Percentiles rank a stretch among this genome's conserved stretches.
phyloP scores from a whole-genome alignment of 2,797 vertebrate genomes.

The Hoplostethus atlanticus region DNA sequence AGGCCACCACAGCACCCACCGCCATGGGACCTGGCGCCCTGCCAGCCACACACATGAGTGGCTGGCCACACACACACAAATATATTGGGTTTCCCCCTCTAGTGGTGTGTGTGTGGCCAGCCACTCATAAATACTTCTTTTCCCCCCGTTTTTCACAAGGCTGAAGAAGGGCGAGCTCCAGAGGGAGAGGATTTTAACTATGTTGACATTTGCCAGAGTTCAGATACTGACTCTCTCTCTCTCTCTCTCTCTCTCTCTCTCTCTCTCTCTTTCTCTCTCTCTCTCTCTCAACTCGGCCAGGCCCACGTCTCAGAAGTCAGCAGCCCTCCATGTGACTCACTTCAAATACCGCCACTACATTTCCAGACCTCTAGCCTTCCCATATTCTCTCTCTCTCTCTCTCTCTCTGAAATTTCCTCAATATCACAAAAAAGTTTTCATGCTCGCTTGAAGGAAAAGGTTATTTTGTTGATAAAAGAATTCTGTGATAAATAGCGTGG shows the following conservation, averaged over 20 bases:
- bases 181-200: slow-evolving; percentile 61
- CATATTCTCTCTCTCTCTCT: not conserved
- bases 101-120: slow-evolving; percentile 29
- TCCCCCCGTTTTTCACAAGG: slow-evolving; percentile 39
- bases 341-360: slow-evolving; percentile 65
- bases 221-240: slow-evolving; percentile 44
- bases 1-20: slow-evolving; percentile 82
- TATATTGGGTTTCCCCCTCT: no score
- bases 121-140: slow-evolving; percentile 58
- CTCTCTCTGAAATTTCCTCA: slow-evolving; percentile 1
- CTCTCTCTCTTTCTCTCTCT: slow-evolving; percentile 21
- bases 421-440: not conserved
- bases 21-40: slow-evolving; percentile 79
- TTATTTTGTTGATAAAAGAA: not conserved
- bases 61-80: slow-evolving; percentile 62
- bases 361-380: slow-evolving; percentile 48
- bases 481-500: not conserved
- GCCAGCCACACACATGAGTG: slow-evolving; percentile 81
- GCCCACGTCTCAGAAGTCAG: slow-evolving; percentile 73
- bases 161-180: slow-evolving; percentile 43
- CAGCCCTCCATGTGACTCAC: slow-evolving; percentile 69
- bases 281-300: slow-evolving; percentile 53
- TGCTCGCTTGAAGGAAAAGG: not conserved
- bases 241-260: slow-evolving; percentile 21
- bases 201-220: slow-evolving; percentile 75